Evolutionary conservation across 2,888 invertebrate genomes (phyloP).

Genomic region (Trissoscelio sp.): DNA sequence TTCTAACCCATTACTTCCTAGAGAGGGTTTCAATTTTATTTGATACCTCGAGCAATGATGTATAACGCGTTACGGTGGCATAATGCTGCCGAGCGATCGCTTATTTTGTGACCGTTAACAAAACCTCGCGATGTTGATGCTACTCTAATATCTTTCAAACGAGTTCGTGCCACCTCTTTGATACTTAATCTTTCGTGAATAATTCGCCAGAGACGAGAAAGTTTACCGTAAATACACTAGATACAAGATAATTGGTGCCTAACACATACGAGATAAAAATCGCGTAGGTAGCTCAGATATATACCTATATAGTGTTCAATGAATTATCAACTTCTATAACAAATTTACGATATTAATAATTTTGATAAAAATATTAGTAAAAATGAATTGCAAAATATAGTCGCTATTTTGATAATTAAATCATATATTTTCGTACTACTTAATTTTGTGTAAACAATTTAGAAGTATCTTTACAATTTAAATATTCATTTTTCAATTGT

Average conservation of each 20-base stretch:
- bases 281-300: too few species aligned
- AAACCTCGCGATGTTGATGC: constrained; percentile 79
- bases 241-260: neutral
- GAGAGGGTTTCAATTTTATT: constrained; percentile 65
- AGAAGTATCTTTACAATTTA: too few species aligned
- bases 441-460: too few species aligned
- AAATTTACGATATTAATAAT: too few species aligned
- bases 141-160: constrained; percentile 80
- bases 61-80: constrained; percentile 26
- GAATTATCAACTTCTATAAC: too few species aligned
- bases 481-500: too few species aligned
- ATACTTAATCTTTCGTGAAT: constrained; percentile 74
- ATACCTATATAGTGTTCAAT: too few species aligned
- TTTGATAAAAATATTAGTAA: too few species aligned
- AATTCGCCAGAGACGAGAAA: constrained; percentile 43
- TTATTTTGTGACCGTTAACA: constrained; percentile 52
- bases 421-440: too few species aligned
- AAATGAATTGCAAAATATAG: too few species aligned
- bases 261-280: too few species aligned
- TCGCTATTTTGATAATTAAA: too few species aligned
- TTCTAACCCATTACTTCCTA: constrained; percentile 80
- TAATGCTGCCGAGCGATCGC: constrained; percentile 23
- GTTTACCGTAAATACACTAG: constrained; percentile 4
- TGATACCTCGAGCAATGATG: constrained; percentile 42
- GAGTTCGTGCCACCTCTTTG: constrained; percentile 78